A percentile compares a stretch with the other conserved stretches of the same genome.
Conservation (phyloP, 2,113 vertebrate species). For the Vanacampus margaritifer region DNA sequence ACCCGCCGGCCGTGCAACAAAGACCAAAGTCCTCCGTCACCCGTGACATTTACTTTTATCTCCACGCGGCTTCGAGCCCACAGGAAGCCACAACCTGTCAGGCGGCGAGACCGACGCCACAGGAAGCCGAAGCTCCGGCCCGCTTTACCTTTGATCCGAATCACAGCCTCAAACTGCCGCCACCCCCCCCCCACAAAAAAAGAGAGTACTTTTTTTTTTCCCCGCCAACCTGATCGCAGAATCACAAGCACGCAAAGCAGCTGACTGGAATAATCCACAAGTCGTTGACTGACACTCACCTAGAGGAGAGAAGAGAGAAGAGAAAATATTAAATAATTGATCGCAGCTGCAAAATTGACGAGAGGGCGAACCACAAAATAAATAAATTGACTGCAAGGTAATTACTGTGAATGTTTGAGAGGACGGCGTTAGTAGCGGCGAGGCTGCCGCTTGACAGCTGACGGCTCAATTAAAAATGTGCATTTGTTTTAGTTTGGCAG, state of each 20-base stretch:
- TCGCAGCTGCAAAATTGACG: conserved; percentile 50
- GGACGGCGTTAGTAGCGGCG: background rate
- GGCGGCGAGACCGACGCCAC: conserved; percentile 14
- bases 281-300: conserved; percentile 65
- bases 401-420: conserved; percentile 49
- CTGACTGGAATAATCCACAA: conserved; percentile 51
- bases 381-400: conserved; percentile 38
- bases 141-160: conserved; percentile 41
- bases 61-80: conserved; percentile 29
- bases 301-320: conserved; percentile 42
- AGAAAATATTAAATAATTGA: conserved; percentile 43
- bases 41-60: conserved; percentile 45
- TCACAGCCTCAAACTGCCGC: conserved; percentile 30
- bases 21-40: conserved; percentile 22
- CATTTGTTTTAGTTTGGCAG: conserved; percentile 5
- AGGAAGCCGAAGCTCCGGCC: background rate
- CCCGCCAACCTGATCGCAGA: conserved; percentile 59
- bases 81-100: conserved; percentile 12
- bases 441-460: background rate
- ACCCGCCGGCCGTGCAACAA: conserved; percentile 16
- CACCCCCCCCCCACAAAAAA: background rate
- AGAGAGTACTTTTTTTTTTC: conserved; percentile 3
- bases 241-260: conserved; percentile 40
- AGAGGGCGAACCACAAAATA: conserved; percentile 36
- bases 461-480: conserved; percentile 5